phyloP scores from a whole-genome alignment of 2,113 vertebrate species.

The Eleginops maclovinus region DNA sequence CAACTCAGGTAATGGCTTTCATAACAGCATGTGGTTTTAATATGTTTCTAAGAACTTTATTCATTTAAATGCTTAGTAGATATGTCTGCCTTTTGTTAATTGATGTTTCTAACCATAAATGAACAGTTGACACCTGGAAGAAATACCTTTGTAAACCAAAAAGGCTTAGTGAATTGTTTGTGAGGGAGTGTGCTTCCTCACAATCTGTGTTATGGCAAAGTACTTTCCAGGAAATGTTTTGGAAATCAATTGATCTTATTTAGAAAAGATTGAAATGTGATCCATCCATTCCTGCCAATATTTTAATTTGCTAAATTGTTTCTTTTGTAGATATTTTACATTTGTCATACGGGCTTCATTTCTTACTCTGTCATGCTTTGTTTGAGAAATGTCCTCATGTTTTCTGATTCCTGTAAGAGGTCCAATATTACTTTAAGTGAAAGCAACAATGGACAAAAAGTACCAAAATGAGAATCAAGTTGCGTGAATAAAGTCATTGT shows the following conservation, averaged over 20 bases:
- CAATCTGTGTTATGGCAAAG: too few relatives aligned
- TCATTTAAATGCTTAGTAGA: neutral
- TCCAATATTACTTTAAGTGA: neutral
- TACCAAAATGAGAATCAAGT: neutral
- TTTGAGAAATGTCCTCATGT: neutral
- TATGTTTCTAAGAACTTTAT: neutral
- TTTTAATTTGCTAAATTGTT: too few relatives aligned
- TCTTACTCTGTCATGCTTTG: neutral
- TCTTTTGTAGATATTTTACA: too few relatives aligned
- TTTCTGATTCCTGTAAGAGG: neutral
- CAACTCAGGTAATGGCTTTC: neutral
- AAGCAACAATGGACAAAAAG: neutral
- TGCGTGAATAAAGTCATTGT: conserved; percentile 8
- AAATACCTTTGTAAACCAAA: too few relatives aligned
- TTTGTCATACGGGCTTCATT: too few relatives aligned
- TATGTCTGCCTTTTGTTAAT: neutral
- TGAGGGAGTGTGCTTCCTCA: too few relatives aligned
- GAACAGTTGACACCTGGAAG: neutral
- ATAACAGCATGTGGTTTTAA: neutral
- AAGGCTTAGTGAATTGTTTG: too few relatives aligned
- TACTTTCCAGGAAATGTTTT: neutral
- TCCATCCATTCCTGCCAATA: too few relatives aligned
- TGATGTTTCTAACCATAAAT: neutral
- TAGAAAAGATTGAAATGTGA: neutral
- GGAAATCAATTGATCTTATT: neutral